A percentile compares a stretch with the other conserved stretches of the same genome.
These are phyloP conservation scores for Poecilia latipinna DNA, from an alignment of 2,113 vertebrate species.

Conservation along the genomic window DNA sequence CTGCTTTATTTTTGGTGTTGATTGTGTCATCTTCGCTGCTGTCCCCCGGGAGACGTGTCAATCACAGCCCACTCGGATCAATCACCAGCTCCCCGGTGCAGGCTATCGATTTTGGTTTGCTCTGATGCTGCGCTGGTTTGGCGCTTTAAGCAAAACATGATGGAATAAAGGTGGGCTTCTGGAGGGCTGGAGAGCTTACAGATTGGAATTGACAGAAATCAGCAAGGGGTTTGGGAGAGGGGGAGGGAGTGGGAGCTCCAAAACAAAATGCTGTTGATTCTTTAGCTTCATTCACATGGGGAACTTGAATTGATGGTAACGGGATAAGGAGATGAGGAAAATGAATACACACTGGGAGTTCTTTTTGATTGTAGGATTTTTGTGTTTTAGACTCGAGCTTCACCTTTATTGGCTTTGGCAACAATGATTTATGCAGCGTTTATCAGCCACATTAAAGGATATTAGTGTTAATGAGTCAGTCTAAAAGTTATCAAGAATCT, in stretches of 20 bases:
- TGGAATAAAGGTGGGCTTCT: conserved; percentile 30
- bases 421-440: background rate
- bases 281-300: conserved; percentile 22
- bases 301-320: conserved; percentile 11
- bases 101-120: conserved; percentile 68
- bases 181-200: conserved; percentile 45
- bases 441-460: background rate
- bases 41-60: conserved; percentile 70
- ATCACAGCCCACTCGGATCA: conserved; percentile 68
- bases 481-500: too few species aligned
- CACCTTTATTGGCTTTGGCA: background rate
- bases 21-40: conserved; percentile 65
- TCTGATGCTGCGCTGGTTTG: conserved; percentile 33
- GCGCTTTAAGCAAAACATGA: conserved; percentile 37
- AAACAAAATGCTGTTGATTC: conserved; percentile 43
- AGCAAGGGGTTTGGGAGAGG: conserved; percentile 24
- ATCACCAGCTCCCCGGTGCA: conserved; percentile 55
- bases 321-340: background rate
- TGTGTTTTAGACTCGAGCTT: background rate
- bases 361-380: too few species aligned
- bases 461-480: too few species aligned
- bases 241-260: background rate
- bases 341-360: background rate
- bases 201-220: conserved; percentile 75
- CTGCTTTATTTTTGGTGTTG: conserved; percentile 52